Base-by-base conservation (phyloP, 2,888 invertebrate genomes). In the Dasypolia templi region DNA sequence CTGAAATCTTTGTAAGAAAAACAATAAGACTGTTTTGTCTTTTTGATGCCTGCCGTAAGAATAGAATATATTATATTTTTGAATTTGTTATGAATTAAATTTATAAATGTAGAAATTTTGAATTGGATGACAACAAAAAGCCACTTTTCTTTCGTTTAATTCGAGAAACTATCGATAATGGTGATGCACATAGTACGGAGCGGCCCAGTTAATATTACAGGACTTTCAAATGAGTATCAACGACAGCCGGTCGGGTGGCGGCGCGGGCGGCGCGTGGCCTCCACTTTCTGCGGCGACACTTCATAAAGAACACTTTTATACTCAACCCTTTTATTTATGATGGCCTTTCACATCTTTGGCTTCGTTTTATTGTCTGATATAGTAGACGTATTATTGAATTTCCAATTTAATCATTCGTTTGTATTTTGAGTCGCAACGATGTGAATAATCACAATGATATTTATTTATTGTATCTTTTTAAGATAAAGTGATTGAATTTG, bases 231-330 rank as follows among this genome's bases (percentile, higher is more conserved):
- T 95, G 94, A 94, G 94, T 95, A 95, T 94, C 94, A 95, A 89
- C 92, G 93, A 84, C 93, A 92, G 92, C 92, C 92, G 92, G 89
- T 88, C 87, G 85, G 88, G 82, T 85, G 81, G 81, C 67, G 75
- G 72, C 74, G 72, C 72, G 72, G 70, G 83, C 86, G 84, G 79
- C 83, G 77, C 73, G 83, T 84, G 87, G 89, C 89, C 87, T 88
- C 89, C 86, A 86, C 84, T 88, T 87, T 89, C 91, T 92, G 93
- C 89, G 94, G 94, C 93, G 93, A 94, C 95, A 95, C 95, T 95
- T 95, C 96, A 95, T 96, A 96, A 95, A 95, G 95, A 94, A 94
- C 93, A 95, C 95, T 95, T 95, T 95, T 95, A 94, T 94, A 94
- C 94, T 93, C 93, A 92, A 94, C 93, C 94, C 94, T 94, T 95